Evolutionary conservation across 2,113 vertebrate genomes (phyloP), one percentile per base, ranked within the genome.

Genomic region (Aptenodytes patagonicus): DNA sequence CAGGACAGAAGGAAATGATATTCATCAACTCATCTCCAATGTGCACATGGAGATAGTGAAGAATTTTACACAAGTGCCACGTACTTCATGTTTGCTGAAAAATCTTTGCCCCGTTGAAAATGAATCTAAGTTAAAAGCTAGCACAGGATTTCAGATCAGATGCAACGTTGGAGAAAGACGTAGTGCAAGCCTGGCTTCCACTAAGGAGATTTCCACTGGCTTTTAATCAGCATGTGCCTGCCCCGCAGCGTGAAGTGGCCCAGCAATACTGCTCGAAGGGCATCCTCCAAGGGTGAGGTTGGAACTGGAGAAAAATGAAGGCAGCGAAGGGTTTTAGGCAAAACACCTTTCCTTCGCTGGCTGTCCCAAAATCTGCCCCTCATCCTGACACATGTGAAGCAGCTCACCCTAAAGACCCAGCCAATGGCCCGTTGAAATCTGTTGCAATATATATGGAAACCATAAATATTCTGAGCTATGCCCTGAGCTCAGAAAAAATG

Each of bases 381-480:
- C 21, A 21, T 51, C 44, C 29, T 38, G 19, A 15, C 14, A 4
- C 0, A 0, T 17, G 38, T 17, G 31, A 32, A 73, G 36, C 40
- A 77, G 52, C 49, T 60, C 13, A 21, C 16, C 32, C 52, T 46
- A 7, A n/a, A 55, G 64, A 77, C 26, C 7, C n/a, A 42, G 42
- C 4, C 52, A 52, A 32, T 0, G 4, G 62, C 24, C 17, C 1
- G 1, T 7, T n/a, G 64, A 55, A 82, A 51, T 46, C 36, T 51
- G 15, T 18, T 71, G 81, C 62, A 10, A 6, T 26, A 22, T 10
- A 10, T 22, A 7, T 13, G 28, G 58, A 65, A 87, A 80, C 15
- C 6, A 10, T 17, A 62, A 58, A 44, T 68, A 46, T 49, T 73
- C 78, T 20, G 38, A 79, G 66, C 17, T 62, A 4, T 34, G 34